Evolutionary conservation across 2,113 vertebrate species (phyloP).

Genomic region (Pimephales promelas): DNA sequence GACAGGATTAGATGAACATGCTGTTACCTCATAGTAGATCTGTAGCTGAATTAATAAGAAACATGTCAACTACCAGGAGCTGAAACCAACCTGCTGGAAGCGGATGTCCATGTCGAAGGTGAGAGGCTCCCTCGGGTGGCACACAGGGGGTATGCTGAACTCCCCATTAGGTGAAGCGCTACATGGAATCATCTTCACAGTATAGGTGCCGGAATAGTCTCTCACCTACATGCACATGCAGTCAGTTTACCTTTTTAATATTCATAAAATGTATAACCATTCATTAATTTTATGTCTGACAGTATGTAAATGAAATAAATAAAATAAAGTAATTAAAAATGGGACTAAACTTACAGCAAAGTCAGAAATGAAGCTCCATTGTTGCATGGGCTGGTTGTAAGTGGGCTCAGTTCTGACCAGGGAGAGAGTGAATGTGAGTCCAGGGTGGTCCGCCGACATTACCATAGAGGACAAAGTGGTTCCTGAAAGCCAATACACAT

Average conservation of each 20-base stretch:
- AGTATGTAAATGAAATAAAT: background rate
- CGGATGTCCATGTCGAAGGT: conserved; percentile 84
- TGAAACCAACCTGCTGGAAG: conserved; percentile 81
- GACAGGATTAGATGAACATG: background rate
- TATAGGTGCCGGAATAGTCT: conserved; percentile 85
- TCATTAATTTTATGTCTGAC: background rate
- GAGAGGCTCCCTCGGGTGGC: conserved; percentile 78
- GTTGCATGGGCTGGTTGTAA: conserved; percentile 81
- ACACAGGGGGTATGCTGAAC: conserved; percentile 77
- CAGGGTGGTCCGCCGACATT: conserved; percentile 77
- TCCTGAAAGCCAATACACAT: conserved; percentile 41
- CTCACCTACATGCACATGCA: conserved; percentile 63
- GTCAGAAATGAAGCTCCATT: conserved; percentile 86
- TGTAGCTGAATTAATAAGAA: background rate
- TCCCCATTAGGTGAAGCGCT: conserved; percentile 74
- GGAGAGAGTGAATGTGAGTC: conserved; percentile 80
- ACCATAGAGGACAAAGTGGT: conserved; percentile 75
- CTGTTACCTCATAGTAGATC: background rate
- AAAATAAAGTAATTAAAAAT: background rate
- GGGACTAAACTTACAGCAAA: conserved; percentile 77
- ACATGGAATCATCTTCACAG: conserved; percentile 80
- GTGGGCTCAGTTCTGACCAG: conserved; percentile 78
- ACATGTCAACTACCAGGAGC: background rate
- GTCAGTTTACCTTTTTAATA: background rate
- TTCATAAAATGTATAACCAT: background rate